phyloP scores from a whole-genome alignment of 23 tunicate species.

The Botrylloides violaceus region DNA sequence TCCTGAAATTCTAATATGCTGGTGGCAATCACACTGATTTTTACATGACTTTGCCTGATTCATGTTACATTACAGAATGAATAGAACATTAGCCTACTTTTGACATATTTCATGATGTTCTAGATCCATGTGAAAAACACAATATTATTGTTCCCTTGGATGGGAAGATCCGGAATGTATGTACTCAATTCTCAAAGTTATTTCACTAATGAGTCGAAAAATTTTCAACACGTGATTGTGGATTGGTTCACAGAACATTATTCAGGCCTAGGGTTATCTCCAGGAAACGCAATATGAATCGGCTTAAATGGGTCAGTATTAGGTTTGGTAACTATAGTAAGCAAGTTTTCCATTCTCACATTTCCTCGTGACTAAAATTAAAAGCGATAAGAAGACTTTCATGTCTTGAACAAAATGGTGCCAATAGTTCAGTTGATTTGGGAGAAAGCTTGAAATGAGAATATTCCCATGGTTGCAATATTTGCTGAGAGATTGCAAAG shows the following conservation, averaged over 20 bases:
- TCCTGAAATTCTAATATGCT: too few species aligned
- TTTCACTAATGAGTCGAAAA: not conserved
- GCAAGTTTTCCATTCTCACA: constrained; percentile 1
- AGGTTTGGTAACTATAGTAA: not conserved
- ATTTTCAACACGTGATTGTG: not conserved
- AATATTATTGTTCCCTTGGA: not conserved
- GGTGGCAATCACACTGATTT: too few species aligned
- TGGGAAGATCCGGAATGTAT: not conserved
- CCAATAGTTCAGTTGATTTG: not conserved
- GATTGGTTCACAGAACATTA: not conserved
- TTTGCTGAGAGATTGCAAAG: constrained; percentile 1
- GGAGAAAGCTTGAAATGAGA: not conserved
- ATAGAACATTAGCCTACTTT: not conserved
- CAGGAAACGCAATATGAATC: not conserved
- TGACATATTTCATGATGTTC: not conserved
- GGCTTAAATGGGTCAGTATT: not conserved
- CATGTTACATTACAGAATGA: not conserved
- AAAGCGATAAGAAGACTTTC: not conserved
- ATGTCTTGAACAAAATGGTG: not conserved
- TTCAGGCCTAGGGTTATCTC: not conserved
- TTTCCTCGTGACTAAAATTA: not conserved
- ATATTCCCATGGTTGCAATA: not conserved
- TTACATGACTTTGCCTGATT: not conserved
- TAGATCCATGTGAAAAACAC: too few species aligned
- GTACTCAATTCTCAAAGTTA: not conserved